Evolutionary conservation across 1,140 invertebrate genomes (phyloP).

Genomic region (Rhopalosiphum maidis): DNA sequence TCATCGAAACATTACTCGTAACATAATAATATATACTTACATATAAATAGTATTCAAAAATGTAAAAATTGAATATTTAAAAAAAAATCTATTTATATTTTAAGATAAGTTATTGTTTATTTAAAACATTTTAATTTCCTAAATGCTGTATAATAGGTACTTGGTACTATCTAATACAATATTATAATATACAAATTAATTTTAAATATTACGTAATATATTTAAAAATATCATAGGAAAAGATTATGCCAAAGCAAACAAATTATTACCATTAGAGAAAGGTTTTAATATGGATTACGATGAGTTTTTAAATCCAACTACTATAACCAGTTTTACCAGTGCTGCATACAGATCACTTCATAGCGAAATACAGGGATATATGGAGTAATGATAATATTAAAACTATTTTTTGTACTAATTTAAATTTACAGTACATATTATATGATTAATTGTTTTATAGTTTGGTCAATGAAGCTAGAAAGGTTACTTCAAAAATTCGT

Average conservation of each 20-base stretch:
- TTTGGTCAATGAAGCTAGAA: constrained; percentile 55
- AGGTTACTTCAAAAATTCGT: constrained; percentile 25
- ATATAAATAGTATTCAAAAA: not conserved
- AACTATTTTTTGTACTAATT: not conserved
- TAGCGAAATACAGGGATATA: constrained; percentile 61
- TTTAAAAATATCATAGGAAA: constrained; percentile 19
- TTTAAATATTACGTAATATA: not conserved
- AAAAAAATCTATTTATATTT: not conserved
- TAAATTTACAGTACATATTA: not conserved
- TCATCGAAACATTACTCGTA: not conserved
- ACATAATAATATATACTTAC: not conserved
- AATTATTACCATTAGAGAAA: constrained; percentile 12
- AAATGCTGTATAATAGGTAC: too few relatives aligned
- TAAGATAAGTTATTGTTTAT: too few relatives aligned
- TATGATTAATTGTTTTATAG: constrained; percentile 36
- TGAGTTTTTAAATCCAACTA: constrained; percentile 50
- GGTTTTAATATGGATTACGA: constrained; percentile 34
- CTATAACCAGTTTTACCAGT: constrained; percentile 12
- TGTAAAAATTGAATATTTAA: not conserved
- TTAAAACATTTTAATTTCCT: not conserved
- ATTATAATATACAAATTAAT: not conserved
- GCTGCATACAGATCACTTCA: constrained; percentile 72
- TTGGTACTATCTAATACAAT: not conserved
- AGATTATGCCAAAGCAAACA: constrained; percentile 29
- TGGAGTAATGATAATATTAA: not conserved